Conservation (phyloP, 1,140 invertebrate species). For the Drosophila biarmipes region DNA sequence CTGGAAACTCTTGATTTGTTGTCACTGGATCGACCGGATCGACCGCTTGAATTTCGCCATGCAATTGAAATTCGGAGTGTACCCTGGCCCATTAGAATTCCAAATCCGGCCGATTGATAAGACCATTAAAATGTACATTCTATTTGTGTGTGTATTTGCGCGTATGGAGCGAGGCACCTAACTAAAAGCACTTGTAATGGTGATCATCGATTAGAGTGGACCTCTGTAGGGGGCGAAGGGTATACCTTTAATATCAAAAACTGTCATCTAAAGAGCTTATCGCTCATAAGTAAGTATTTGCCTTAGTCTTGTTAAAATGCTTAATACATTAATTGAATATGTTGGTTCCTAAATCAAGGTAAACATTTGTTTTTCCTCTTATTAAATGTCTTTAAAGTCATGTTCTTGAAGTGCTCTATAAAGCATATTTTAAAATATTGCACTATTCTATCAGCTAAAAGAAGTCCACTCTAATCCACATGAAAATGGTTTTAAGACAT, state of each 20-base stretch:
- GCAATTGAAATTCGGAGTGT: constrained; percentile 44
- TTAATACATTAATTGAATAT: not conserved
- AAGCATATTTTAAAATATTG: not conserved
- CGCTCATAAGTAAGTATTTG: not conserved
- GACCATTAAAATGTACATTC: constrained; percentile 34
- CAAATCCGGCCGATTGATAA: constrained; percentile 62
- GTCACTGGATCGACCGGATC: constrained; percentile 26
- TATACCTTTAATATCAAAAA: not conserved
- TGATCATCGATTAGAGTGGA: constrained; percentile 28
- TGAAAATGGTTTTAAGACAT: not conserved
- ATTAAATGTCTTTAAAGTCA: not conserved
- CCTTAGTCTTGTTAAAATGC: not conserved
- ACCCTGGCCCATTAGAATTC: constrained; percentile 47
- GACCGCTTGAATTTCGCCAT: constrained; percentile 33
- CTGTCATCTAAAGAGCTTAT: not conserved
- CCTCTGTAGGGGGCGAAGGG: not conserved
- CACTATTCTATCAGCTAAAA: not conserved
- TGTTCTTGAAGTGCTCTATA: not conserved
- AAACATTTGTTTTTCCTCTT: not conserved
- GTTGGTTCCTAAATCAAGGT: not conserved
- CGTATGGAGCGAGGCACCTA: constrained; percentile 19
- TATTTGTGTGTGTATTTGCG: constrained; percentile 30
- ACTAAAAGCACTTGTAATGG: constrained; percentile 34
- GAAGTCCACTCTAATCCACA: constrained; percentile 20
- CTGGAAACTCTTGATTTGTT: not conserved